Evolutionary conservation across 1,140 invertebrate genomes (phyloP), one percentile per base, ranked within the genome.

Genomic region (Drosophila kikkawai): DNA sequence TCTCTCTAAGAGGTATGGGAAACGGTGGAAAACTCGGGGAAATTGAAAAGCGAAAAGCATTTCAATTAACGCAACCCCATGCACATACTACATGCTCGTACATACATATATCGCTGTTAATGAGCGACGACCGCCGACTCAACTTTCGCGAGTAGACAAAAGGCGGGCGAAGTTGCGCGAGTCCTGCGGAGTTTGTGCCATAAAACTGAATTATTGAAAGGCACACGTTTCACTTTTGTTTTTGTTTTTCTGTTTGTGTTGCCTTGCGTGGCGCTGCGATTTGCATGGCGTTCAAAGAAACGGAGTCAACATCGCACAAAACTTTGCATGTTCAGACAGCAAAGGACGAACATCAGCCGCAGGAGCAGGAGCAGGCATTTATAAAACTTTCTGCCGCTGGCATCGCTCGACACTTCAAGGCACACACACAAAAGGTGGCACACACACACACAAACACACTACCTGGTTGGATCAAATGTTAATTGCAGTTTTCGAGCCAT

Each of bases 401-500:
- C 84, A 73, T 82, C 66, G 79, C 76, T 60, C 70, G 84, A 86
- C 82, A 85, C 82, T 85, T 85, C 79, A 87, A 64, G 79, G 77
- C 77, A 69, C 59, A 75, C 55, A 77, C 53, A 77, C 39, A 77
- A 68, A 53, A 42, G 53, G 11, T 55, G 29, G 36, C 59, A 55
- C 36, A 37, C 34, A 47, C 34, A 47, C 56, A 63, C 82, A 63
- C 37, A 60, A 42, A 41, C 50, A 29, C 29, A 42, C 22, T 5
- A 19, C 29, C n/a, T 8, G 17, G 45, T 50, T 45, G 70, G 85
- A 81, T 90, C 85, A 88, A 84, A 88, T 88, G 85, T 90, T 88
- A 88, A 90, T 88, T 88, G 85, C 84, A 82, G 83, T 80, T 86
- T 76, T 79, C 68, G 66, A 86, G 85, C 83, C 81, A 82, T 88